These are phyloP conservation scores for Amaurobius ferox DNA, from an alignment of 2,888 invertebrate species.

Conservation along the genomic window DNA sequence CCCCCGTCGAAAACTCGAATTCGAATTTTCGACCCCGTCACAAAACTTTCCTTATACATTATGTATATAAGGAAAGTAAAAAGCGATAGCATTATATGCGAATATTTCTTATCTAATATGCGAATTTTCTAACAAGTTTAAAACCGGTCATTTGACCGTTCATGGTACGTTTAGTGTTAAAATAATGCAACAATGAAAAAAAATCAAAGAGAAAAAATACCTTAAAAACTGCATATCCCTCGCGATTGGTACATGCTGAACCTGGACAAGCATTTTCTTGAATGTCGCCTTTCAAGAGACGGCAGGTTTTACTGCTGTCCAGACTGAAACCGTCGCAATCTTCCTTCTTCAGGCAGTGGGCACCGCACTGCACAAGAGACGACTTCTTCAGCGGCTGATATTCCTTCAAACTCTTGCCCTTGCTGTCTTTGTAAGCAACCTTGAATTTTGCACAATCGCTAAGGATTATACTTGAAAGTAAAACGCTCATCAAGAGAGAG, in stretches of 20 bases:
- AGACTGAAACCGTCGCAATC: constrained; percentile 56
- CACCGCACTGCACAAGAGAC: constrained; percentile 30
- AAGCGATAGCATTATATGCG: too few relatives aligned
- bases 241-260: constrained; percentile 8
- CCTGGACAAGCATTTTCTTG: constrained; percentile 38
- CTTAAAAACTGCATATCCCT: constrained; percentile 45
- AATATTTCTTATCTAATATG: too few relatives aligned
- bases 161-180: too few relatives aligned
- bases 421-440: constrained; percentile 47
- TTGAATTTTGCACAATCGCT: constrained; percentile 25
- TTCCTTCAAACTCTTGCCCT: constrained; percentile 25
- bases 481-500: background rate
- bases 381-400: constrained; percentile 26
- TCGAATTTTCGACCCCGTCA: too few relatives aligned
- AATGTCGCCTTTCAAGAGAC: constrained; percentile 28
- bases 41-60: too few relatives aligned
- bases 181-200: too few relatives aligned
- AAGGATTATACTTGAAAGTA: background rate
- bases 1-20: too few relatives aligned
- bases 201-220: too few relatives aligned
- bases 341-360: constrained; percentile 29
- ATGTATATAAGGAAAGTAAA: too few relatives aligned
- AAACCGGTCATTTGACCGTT: too few relatives aligned
- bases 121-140: too few relatives aligned
- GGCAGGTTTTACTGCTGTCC: constrained; percentile 28